Conservation (phyloP, 2,888 invertebrate genomes). For the Ochlodes sylvanus region DNA sequence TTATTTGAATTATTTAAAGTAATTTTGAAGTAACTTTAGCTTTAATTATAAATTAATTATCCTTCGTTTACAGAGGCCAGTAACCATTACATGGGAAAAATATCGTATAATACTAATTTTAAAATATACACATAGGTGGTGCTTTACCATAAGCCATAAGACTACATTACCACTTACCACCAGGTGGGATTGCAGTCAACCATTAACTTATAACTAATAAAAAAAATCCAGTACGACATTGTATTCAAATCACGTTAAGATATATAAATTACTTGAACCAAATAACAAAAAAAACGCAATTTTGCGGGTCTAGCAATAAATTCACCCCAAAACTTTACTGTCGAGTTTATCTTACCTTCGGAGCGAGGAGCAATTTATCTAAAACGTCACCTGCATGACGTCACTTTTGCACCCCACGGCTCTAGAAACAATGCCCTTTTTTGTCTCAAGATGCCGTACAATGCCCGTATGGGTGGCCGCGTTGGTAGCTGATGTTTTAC, state of each 20-base stretch:
- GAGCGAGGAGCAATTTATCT: slow-evolving; percentile 53
- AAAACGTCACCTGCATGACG: slow-evolving; percentile 61
- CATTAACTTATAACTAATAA: too few relatives aligned
- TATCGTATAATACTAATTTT: too few relatives aligned
- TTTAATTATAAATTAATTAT: too few relatives aligned
- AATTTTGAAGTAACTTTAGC: too few relatives aligned
- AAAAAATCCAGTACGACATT: too few relatives aligned
- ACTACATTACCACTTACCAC: too few relatives aligned
- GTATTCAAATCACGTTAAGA: neutral
- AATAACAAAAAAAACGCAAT: slow-evolving; percentile 15
- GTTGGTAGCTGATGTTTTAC: slow-evolving; percentile 45
- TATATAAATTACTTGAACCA: slow-evolving; percentile 1
- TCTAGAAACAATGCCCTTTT: slow-evolving; percentile 62
- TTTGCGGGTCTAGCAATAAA: slow-evolving; percentile 20
- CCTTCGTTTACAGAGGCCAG: too few relatives aligned
- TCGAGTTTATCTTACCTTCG: slow-evolving; percentile 41
- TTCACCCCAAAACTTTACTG: slow-evolving; percentile 25
- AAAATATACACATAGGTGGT: too few relatives aligned
- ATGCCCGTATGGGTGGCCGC: slow-evolving; percentile 70
- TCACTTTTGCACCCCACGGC: slow-evolving; percentile 52
- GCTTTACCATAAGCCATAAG: too few relatives aligned
- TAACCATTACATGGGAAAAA: too few relatives aligned
- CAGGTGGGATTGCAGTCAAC: too few relatives aligned
- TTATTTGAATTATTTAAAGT: too few relatives aligned
- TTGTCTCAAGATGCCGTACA: slow-evolving; percentile 55